A percentile compares a stretch with the other conserved stretches of the same genome.
Conservation (phyloP, 2,113 vertebrate genomes). For the Zosterops hypoxanthus region DNA sequence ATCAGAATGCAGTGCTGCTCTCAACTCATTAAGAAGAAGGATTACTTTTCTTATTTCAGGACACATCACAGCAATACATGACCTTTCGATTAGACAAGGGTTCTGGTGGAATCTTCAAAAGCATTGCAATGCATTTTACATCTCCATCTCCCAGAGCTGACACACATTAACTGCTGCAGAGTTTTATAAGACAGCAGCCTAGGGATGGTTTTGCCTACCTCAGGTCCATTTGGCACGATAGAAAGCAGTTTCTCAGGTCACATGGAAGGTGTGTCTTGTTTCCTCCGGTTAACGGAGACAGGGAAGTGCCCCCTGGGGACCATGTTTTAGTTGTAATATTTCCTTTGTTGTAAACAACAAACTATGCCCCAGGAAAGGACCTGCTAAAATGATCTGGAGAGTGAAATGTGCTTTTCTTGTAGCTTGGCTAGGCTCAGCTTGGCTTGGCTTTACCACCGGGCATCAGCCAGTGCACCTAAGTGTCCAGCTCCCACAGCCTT, state of each 20-base stretch:
- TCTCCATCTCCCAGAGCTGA: background rate
- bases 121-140: background rate
- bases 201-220: background rate
- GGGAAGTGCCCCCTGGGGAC: slow-evolving; percentile 19
- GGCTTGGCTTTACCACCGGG: background rate
- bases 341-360: slow-evolving; percentile 60
- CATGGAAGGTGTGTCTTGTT: slow-evolving; percentile 16
- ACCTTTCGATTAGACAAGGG: background rate
- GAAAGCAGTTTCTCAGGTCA: slow-evolving; percentile 3
- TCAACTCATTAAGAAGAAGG: background rate
- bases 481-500: background rate
- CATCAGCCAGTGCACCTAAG: background rate
- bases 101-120: background rate
- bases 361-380: slow-evolving; percentile 5
- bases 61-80: background rate
- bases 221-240: rapidly evolving
- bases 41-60: background rate
- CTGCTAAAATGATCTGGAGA: background rate
- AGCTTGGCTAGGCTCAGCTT: background rate
- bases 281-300: background rate
- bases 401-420: background rate
- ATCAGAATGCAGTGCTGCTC: background rate
- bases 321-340: background rate
- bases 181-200: background rate
- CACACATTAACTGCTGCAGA: background rate